Percentiles rank a stretch among this genome's conserved stretches.
Conservation (phyloP, 92 coral and sea anemone species). For the Meandrina meandrites region DNA sequence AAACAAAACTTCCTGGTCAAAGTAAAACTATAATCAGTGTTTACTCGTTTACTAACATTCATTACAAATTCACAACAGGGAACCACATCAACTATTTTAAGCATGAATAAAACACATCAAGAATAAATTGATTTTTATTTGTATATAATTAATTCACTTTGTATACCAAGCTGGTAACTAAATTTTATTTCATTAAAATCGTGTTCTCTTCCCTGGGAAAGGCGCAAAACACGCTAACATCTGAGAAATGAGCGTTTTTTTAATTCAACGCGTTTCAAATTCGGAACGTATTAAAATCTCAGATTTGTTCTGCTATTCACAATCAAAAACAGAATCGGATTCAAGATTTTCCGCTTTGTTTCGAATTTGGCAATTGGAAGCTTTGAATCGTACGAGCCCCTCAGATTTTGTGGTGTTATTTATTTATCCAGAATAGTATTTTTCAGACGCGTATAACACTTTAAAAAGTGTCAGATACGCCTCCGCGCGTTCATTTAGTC, state of each 20-base stretch:
- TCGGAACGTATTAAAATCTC: background rate
- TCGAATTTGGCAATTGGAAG: background rate
- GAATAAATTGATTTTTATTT: background rate
- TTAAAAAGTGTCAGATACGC: background rate
- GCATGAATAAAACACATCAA: background rate
- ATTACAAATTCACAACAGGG: background rate
- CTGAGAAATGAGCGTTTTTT: background rate
- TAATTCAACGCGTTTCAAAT: background rate
- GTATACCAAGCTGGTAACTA: background rate
- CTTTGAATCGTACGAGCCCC: background rate
- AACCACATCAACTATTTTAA: background rate
- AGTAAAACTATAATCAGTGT: background rate
- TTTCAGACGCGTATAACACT: too few species aligned
- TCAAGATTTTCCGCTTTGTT: background rate
- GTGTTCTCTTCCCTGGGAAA: background rate
- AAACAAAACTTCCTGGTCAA: constrained; percentile 1
- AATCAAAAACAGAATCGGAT: background rate
- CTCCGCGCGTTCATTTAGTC: background rate
- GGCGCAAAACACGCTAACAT: background rate
- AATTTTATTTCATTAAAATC: background rate
- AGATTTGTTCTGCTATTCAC: background rate
- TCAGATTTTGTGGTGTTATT: background rate
- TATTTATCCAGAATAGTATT: background rate
- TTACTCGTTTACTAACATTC: background rate
- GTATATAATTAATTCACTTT: background rate